Evolutionary conservation across 1,140 invertebrate species (phyloP).

Genomic region (Panonychus citri): DNA sequence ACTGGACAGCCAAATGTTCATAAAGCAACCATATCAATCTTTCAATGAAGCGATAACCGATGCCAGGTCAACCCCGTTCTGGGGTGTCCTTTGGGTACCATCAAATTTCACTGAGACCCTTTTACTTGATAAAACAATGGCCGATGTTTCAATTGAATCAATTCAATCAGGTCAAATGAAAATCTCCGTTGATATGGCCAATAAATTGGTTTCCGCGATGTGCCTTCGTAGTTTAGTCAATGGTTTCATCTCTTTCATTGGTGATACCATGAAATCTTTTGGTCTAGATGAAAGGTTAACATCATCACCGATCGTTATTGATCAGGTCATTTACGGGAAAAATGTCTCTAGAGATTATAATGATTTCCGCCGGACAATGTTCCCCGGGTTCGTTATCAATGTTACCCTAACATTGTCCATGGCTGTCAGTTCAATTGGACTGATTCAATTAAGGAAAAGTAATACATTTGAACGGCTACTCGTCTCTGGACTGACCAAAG

Average conservation of each 20-base stretch:
- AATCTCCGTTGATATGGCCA: not conserved
- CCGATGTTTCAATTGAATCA: not conserved
- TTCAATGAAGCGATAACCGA: not conserved
- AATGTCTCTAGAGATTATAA: conserved; percentile 39
- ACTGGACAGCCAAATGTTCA: no score
- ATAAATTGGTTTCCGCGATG: not conserved
- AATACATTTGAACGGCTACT: conserved; percentile 62
- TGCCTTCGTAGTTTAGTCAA: not conserved
- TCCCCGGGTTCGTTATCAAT: conserved; percentile 26
- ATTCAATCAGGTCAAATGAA: not conserved
- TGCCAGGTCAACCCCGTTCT: not conserved
- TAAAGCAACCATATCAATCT: not conserved
- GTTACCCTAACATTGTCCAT: conserved; percentile 88
- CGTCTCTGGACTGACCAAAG: conserved; percentile 55
- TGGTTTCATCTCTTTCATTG: conserved; percentile 11
- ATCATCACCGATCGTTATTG: conserved; percentile 32
- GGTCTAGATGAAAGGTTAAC: not conserved
- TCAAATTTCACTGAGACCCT: not conserved
- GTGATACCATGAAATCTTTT: conserved; percentile 6
- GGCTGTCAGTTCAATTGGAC: conserved; percentile 63
- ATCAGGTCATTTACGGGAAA: conserved; percentile 58
- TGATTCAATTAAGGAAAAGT: conserved; percentile 74
- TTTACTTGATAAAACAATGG: not conserved
- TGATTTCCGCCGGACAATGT: conserved; percentile 46
- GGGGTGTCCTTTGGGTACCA: not conserved